Base-by-base conservation (phyloP, 35 echinoderm and acorn worm genomes). In the Nesometra sesokonis region DNA sequence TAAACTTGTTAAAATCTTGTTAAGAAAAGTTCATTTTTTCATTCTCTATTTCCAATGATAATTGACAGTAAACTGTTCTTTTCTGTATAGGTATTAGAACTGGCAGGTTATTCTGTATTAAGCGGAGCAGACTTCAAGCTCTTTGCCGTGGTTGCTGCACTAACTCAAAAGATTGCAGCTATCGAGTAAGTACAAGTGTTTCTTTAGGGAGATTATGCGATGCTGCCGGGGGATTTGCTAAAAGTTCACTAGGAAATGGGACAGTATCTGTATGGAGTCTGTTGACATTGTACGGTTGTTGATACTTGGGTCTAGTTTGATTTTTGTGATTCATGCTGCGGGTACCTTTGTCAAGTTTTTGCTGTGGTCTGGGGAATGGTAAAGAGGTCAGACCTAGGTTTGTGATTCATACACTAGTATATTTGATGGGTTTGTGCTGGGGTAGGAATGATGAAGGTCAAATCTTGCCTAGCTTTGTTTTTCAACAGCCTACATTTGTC, bases 81-180 rank as follows among this genome's bases (percentile, higher is more conserved):
- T 33, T 27, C 31, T 82, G 35, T 8, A 35, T 36, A 97, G 95
- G 89, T 97, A 30, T 85, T 97, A 39, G 95, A 97, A 76, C 87
- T 97, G 77, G 91, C 95, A 57, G 91, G 91, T 29, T 97, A 93
- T 38, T 77, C 87, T n/a, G 87, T 97, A 19, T 27, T 82, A 17
- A 77, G 89, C 29, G 95, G 95, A 13, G 89, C 91, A 47, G 95
- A 97, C 78, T 91, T 97, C 79, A 88, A 84, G 31, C 46, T 97
- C 13, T 97, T 97, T 87, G 85, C 95, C 15, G 57, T 97, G 17
- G 80, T 97, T 52, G 95, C 95, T 77, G 91, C 91, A 5, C 84
- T 97, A 0, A 88, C 86, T n/a, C 95, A 97, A 82, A 97, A 86
- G 77, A 89, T 97, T 32, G 85, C 92, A 9, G 89, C 89, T 11